phyloP scores from a whole-genome alignment of 2,113 vertebrate genomes.

The Toxotes jaculatrix region DNA sequence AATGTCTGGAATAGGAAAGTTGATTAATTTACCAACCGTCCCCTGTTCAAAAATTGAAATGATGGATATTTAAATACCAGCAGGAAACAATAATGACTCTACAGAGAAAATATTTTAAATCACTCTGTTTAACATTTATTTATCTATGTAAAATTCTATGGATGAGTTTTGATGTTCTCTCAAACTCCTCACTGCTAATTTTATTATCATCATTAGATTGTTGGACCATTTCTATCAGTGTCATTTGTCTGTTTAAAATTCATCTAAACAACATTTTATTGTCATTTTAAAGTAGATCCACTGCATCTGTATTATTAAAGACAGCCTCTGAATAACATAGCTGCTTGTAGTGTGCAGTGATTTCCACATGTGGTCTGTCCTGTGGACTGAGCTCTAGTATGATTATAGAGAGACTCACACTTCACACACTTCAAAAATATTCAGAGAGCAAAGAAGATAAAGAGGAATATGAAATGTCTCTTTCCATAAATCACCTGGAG shows the following conservation, averaged over 20 bases:
- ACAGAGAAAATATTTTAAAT: neutral
- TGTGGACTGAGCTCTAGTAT: neutral
- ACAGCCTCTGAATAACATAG: neutral
- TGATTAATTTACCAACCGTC: neutral
- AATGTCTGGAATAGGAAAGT: neutral
- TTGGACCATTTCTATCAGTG: neutral
- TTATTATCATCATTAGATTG: too few species aligned
- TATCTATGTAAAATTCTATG: neutral
- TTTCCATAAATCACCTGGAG: constrained; percentile 42
- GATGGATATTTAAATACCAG: neutral
- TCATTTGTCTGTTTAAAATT: neutral
- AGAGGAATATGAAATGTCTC: constrained; percentile 46
- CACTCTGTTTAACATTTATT: neutral
- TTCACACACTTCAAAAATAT: constrained; percentile 41
- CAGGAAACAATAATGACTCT: neutral
- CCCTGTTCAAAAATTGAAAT: neutral
- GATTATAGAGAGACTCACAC: neutral
- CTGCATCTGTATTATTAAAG: constrained; percentile 8
- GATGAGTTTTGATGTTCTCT: neutral
- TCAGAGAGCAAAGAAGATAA: constrained; percentile 49
- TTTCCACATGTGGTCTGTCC: constrained; percentile 1
- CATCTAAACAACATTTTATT: neutral
- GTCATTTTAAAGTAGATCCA: neutral
- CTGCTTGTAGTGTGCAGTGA: constrained; percentile 1
- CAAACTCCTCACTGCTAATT: neutral